Evolutionary conservation across 2,797 vertebrate species (phyloP).

Genomic region (Myripristis murdjan): DNA sequence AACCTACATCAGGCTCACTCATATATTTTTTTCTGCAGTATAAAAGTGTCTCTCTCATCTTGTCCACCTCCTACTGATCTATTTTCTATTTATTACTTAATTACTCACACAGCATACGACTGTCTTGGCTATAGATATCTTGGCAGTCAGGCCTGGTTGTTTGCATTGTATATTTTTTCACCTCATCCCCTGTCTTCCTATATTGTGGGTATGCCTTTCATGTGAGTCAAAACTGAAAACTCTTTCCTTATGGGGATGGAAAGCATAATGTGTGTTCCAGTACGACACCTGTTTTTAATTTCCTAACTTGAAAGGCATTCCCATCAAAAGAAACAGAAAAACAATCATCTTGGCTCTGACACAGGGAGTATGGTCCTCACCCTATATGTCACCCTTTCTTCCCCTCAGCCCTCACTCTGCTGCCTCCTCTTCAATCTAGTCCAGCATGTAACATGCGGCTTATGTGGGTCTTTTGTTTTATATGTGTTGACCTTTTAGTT

Average conservation of each 20-base stretch:
- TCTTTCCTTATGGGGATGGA: constrained; percentile 87
- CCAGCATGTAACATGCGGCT: constrained; percentile 55
- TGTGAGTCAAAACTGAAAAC: constrained; percentile 85
- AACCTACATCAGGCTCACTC: neutral
- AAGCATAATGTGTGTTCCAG: constrained; percentile 91
- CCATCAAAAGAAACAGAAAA: constrained; percentile 94
- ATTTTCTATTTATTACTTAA: constrained; percentile 3
- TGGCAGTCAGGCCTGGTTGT: constrained; percentile 45
- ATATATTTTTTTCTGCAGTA: neutral
- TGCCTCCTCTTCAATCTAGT: constrained; percentile 15
- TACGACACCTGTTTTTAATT: constrained; percentile 96
- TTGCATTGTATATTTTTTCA: constrained; percentile 63
- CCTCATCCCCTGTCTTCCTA: constrained; percentile 67
- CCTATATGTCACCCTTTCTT: constrained; percentile 59
- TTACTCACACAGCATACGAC: constrained; percentile 7
- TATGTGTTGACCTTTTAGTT: constrained; percentile 60
- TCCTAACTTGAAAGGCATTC: constrained; percentile 96
- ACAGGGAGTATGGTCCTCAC: constrained; percentile 81
- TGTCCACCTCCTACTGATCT: neutral
- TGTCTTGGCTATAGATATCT: constrained; percentile 33
- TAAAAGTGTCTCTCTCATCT: neutral
- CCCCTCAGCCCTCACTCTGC: neutral
- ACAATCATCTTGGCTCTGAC: constrained; percentile 91
- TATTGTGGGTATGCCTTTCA: constrained; percentile 93
- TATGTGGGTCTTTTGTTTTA: constrained; percentile 65